Base-by-base conservation (phyloP, 2,113 vertebrate genomes). In the Zootoca vivipara region DNA sequence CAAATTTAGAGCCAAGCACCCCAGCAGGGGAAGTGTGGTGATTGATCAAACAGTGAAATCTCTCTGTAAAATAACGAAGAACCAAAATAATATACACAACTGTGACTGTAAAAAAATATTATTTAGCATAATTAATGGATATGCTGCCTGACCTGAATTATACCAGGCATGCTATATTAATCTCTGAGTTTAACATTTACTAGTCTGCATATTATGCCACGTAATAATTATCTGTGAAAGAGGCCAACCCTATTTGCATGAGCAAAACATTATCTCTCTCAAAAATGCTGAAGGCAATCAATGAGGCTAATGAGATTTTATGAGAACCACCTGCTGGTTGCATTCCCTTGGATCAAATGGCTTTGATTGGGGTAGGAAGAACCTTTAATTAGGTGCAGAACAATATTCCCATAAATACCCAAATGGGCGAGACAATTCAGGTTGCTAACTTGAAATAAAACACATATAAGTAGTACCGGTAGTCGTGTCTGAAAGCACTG, bases 211-310 rank as follows among this genome's bases (percentile, higher is more conserved):
- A 85, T 35, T 78, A 81, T 85, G 42, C 86, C 52, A 90, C 28
- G 22, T 26, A 67, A 85, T 82, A 86, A 94, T 91, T 84, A 92
- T 79, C 73, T 85, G 79, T 83, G 80, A 75, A 89, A 82, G 38
- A 90, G 82, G 75, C 78, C 30, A 87, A 40, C 72, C 35, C 20
- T 83, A 92, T 86, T 83, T 91, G 52, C 26, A 81, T 64, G 52
- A 9, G 88, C 86, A 74, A 56, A 85, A 85, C 93, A 87, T 86
- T 81, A 40, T 87, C 79, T 82, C 30, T 81, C 77, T 72, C 75
- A 78, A 62, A 89, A 89, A 85, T 52, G 70, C 85, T 83, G 91
- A 92, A 93, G 70, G 62, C 15, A 90, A 89, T 70, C 40, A 78
- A 90, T 58, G 74, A 80, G 0, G 0, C 1, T 86, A 88, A 89